Conservation (phyloP, 2,797 vertebrate genomes). For the Podarcis lilfordi region DNA sequence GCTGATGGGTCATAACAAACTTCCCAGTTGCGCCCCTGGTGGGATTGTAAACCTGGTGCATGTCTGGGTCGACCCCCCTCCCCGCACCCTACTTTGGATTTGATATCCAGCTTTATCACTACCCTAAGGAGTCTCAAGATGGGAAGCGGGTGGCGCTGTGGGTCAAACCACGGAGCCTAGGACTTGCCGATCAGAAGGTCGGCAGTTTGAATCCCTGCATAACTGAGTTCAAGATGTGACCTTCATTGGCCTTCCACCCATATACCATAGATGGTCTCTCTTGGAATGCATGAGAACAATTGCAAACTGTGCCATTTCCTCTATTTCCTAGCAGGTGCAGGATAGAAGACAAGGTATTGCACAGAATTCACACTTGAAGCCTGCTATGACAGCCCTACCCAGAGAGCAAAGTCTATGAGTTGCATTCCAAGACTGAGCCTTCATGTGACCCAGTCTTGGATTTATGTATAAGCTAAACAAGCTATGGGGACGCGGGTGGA, state of each 20-base stretch:
- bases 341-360: fast-evolving
- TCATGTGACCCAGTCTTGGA: neutral
- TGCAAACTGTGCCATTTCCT: neutral
- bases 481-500: no score
- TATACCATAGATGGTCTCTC: fast-evolving
- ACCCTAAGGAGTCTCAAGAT: no score
- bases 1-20: no score
- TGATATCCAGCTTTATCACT: no score
- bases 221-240: neutral
- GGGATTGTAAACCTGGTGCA: no score
- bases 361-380: neutral
- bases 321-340: neutral
- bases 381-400: fast-evolving
- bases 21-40: no score
- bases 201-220: slow-evolving; percentile 16
- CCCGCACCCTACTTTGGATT: no score
- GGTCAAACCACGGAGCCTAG: no score
- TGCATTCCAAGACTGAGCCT: neutral
- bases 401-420: fast-evolving
- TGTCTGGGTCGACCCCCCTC: no score
- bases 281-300: neutral
- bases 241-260: neutral
- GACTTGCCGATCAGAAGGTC: no score
- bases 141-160: neutral
- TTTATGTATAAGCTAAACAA: no score